Percentiles rank a stretch among this genome's conserved stretches.
These are phyloP conservation scores for Coccyzus lansbergi DNA, from an alignment of 2,797 vertebrate species.

Conservation along the genomic window DNA sequence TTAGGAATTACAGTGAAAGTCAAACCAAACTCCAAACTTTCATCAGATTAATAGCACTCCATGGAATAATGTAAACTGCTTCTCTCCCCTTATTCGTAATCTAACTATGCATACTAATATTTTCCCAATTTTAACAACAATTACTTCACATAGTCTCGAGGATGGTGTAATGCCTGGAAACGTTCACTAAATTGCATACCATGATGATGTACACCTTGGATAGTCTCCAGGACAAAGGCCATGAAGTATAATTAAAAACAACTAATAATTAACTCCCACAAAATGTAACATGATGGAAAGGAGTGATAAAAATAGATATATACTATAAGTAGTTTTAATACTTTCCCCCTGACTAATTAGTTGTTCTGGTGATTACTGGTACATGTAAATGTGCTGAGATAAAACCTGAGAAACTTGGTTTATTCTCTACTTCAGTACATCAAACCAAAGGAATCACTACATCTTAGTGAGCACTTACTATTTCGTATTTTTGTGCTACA, in stretches of 20 bases:
- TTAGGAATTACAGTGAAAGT: constrained; percentile 30
- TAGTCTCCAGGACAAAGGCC: constrained; percentile 79
- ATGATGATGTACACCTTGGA: constrained; percentile 79
- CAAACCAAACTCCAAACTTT: constrained; percentile 21
- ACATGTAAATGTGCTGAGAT: constrained; percentile 23
- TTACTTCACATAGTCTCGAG: constrained; percentile 68
- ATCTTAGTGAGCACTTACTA: not conserved
- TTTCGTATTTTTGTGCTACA: not conserved
- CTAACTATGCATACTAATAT: constrained; percentile 75
- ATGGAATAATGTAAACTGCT: constrained; percentile 37
- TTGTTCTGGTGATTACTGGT: not conserved
- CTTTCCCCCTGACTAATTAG: constrained; percentile 11
- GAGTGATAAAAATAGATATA: constrained; percentile 68
- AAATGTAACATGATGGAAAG: constrained; percentile 73
- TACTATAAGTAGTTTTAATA: constrained; percentile 46
- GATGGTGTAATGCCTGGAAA: constrained; percentile 80
- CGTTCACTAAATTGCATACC: constrained; percentile 78
- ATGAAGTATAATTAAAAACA: constrained; percentile 83
- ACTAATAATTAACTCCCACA: constrained; percentile 81
- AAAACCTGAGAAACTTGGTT: not conserved
- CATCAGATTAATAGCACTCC: constrained; percentile 49
- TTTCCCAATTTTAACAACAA: constrained; percentile 78
- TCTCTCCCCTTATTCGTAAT: constrained; percentile 58
- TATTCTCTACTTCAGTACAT: not conserved
- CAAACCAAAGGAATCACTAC: constrained; percentile 28